phyloP scores from a whole-genome alignment of 2,888 invertebrate genomes.

The Prenolepis imparis region DNA sequence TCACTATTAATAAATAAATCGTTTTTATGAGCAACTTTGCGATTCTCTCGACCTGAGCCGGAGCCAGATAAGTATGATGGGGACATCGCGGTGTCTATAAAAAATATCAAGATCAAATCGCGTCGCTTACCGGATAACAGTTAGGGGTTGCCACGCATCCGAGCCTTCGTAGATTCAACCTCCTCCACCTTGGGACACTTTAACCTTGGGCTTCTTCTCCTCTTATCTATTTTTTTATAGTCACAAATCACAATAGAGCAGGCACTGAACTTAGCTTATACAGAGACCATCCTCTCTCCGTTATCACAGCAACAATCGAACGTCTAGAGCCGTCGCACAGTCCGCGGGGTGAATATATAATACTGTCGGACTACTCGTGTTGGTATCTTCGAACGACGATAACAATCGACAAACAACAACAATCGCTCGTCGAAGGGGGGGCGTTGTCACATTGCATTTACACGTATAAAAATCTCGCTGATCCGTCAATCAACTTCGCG shows the following conservation, averaged over 20 bases:
- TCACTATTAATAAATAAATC: slow-evolving; percentile 12
- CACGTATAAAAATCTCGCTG: slow-evolving; percentile 56
- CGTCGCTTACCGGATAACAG: slow-evolving; percentile 74
- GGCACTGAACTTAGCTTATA: slow-evolving; percentile 70
- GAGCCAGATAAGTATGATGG: slow-evolving; percentile 43
- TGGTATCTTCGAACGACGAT: slow-evolving; percentile 20
- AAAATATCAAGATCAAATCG: slow-evolving; percentile 50
- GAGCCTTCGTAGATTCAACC: slow-evolving; percentile 72
- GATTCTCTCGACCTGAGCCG: background rate
- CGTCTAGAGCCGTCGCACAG: slow-evolving; percentile 50
- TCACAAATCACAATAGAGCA: slow-evolving; percentile 72
- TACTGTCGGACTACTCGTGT: slow-evolving; percentile 37
- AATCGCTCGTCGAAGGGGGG: slow-evolving; percentile 40
- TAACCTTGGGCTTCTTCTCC: slow-evolving; percentile 13
- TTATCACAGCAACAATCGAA: slow-evolving; percentile 73
- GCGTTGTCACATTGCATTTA: slow-evolving; percentile 50
- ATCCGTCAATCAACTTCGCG: slow-evolving; percentile 16
- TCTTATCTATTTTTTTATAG: slow-evolving; percentile 54
- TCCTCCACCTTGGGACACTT: slow-evolving; percentile 68
- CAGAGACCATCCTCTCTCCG: slow-evolving; percentile 61
- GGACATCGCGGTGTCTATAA: slow-evolving; percentile 28
- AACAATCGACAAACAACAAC: slow-evolving; percentile 61
- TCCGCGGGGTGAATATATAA: slow-evolving; percentile 36
- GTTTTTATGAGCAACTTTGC: background rate
- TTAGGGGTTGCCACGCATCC: slow-evolving; percentile 72